These are phyloP conservation scores for Oryzias dopingdopingensis DNA, from an alignment of 2,797 vertebrate genomes.

Conservation along the genomic window DNA sequence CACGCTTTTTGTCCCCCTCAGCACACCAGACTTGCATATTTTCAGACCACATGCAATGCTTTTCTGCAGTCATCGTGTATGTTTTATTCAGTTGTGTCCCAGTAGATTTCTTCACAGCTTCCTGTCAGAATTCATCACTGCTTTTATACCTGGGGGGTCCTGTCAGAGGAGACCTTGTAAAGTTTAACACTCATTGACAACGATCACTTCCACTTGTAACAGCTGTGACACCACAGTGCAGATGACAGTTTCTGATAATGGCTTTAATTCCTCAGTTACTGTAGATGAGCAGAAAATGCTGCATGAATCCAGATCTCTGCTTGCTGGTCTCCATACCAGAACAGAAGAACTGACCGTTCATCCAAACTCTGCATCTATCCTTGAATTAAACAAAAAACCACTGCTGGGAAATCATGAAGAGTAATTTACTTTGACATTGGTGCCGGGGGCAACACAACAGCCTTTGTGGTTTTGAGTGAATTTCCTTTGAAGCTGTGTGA, in stretches of 20 bases:
- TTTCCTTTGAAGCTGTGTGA: background rate
- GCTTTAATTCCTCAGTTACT: background rate
- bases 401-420: no score
- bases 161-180: constrained; percentile 14
- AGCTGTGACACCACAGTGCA: background rate
- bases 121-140: constrained; percentile 18
- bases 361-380: no score
- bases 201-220: constrained; percentile 7
- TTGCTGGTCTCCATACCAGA: background rate
- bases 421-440: background rate
- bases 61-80: background rate
- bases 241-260: constrained; percentile 7
- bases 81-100: constrained; percentile 43
- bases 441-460: background rate
- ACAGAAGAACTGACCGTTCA: no score
- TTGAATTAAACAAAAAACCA: no score
- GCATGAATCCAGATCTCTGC: background rate
- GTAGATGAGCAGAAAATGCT: background rate
- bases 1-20: no score
- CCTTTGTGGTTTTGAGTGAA: background rate
- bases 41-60: no score
- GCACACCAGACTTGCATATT: no score
- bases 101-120: constrained; percentile 27
- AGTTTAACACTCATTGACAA: constrained; percentile 20
- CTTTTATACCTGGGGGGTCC: constrained; percentile 14